phyloP scores from a whole-genome alignment of 1,140 invertebrate genomes.

The Zaprionus vittiger region DNA sequence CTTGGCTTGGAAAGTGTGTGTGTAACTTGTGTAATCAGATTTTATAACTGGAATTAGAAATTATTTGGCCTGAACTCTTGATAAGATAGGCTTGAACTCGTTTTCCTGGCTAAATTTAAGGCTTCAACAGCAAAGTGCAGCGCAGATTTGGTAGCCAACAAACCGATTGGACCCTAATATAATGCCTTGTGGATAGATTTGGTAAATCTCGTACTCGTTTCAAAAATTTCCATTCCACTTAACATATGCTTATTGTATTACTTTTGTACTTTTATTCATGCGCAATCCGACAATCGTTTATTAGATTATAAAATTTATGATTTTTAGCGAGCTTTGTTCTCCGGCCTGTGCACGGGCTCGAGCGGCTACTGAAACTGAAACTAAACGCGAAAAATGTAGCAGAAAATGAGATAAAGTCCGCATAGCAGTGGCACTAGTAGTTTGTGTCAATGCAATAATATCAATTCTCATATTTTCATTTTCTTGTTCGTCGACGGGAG shows the following conservation, averaged over 20 bases:
- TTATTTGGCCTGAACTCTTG: constrained; percentile 6
- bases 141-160: background rate
- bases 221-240: constrained; percentile 33
- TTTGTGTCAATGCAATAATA: constrained; percentile 76
- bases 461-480: constrained; percentile 80
- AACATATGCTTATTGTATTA: constrained; percentile 29
- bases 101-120: background rate
- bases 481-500: constrained; percentile 41
- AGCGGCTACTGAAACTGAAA: constrained; percentile 46
- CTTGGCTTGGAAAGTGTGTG: background rate
- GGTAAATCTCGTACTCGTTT: background rate
- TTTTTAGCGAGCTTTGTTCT: constrained; percentile 21
- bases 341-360: constrained; percentile 18
- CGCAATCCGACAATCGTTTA: constrained; percentile 27
- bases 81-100: constrained; percentile 25
- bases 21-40: constrained; percentile 29
- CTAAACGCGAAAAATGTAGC: constrained; percentile 50
- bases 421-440: constrained; percentile 35
- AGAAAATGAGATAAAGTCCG: constrained; percentile 65
- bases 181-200: background rate
- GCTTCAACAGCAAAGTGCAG: background rate
- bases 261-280: background rate
- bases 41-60: constrained; percentile 25
- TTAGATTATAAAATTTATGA: constrained; percentile 48
- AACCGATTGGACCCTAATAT: background rate